Conservation (phyloP, 2,888 invertebrate genomes). For the Caenorhabditis afra region DNA sequence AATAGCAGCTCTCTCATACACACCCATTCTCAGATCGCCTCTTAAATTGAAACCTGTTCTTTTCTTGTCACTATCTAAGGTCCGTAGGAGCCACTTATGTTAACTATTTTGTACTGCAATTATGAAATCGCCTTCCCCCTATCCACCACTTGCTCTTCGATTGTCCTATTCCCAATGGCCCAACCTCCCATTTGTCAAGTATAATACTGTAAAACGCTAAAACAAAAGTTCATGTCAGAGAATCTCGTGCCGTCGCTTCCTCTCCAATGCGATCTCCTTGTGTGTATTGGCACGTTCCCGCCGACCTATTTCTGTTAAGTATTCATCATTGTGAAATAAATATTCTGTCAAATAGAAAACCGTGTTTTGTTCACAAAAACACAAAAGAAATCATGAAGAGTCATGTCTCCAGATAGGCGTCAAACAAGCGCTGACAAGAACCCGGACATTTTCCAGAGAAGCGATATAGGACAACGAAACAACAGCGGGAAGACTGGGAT, state of each 20-base stretch:
- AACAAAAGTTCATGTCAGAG: conserved; percentile 10
- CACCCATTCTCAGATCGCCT: too few species aligned
- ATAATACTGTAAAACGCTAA: conserved; percentile 13
- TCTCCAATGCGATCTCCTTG: conserved; percentile 11
- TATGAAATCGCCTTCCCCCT: too few species aligned
- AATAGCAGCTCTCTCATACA: too few species aligned
- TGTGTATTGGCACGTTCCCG: conserved; percentile 3
- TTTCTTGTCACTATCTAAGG: too few species aligned
- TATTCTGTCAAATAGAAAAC: background rate
- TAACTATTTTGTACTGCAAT: too few species aligned
- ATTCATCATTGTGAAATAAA: background rate
- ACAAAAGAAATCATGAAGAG: too few species aligned
- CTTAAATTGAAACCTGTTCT: too few species aligned
- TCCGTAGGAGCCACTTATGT: too few species aligned
- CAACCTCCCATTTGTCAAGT: background rate
- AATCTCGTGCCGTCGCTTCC: conserved; percentile 5
- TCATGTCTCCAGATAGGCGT: background rate
- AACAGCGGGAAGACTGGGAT: conserved; percentile 4
- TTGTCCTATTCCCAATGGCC: background rate
- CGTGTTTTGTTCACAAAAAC: background rate
- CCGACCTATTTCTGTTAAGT: background rate
- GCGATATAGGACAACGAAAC: conserved; percentile 14
- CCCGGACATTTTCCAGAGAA: conserved; percentile 7
- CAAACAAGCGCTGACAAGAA: background rate
- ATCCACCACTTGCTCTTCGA: background rate